Evolutionary conservation across 1,140 invertebrate genomes (phyloP).

Genomic region (Drosophila funebris): DNA sequence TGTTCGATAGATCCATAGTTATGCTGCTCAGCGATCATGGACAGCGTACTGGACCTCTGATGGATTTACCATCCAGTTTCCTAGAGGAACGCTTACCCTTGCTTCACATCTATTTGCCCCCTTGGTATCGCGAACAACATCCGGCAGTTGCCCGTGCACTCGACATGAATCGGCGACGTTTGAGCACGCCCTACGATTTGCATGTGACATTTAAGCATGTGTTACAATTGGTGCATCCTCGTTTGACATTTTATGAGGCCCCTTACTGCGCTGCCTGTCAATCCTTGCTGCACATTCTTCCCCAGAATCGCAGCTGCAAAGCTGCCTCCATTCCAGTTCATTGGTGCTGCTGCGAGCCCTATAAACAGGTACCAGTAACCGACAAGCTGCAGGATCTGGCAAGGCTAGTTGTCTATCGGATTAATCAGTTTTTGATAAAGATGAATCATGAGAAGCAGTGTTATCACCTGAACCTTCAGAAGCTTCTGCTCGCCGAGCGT

Average conservation of each 20-base stretch:
- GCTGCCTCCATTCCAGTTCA: conserved; percentile 88
- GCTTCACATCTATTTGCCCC: conserved; percentile 90
- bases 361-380: conserved; percentile 75
- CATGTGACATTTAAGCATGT: conserved; percentile 86
- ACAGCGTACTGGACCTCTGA: conserved; percentile 91
- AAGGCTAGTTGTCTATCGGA: conserved; percentile 83
- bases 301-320: conserved; percentile 87
- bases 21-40: conserved; percentile 96
- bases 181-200: conserved; percentile 93
- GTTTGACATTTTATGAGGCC: conserved; percentile 83
- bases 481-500: conserved; percentile 10
- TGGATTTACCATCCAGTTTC: conserved; percentile 87
- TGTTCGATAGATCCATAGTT: conserved; percentile 88
- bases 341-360: conserved; percentile 90
- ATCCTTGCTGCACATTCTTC: conserved; percentile 87
- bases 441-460: conserved; percentile 50
- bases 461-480: neutral
- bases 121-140: conserved; percentile 88
- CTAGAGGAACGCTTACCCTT: conserved; percentile 96
- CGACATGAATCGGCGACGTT: conserved; percentile 87
- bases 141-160: conserved; percentile 88
- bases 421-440: conserved; percentile 75
- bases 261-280: conserved; percentile 83
- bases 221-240: conserved; percentile 89
- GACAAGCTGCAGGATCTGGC: conserved; percentile 75